Evolutionary conservation across 1,140 invertebrate genomes (phyloP).

Genomic region (Scaptomyza hsui): DNA sequence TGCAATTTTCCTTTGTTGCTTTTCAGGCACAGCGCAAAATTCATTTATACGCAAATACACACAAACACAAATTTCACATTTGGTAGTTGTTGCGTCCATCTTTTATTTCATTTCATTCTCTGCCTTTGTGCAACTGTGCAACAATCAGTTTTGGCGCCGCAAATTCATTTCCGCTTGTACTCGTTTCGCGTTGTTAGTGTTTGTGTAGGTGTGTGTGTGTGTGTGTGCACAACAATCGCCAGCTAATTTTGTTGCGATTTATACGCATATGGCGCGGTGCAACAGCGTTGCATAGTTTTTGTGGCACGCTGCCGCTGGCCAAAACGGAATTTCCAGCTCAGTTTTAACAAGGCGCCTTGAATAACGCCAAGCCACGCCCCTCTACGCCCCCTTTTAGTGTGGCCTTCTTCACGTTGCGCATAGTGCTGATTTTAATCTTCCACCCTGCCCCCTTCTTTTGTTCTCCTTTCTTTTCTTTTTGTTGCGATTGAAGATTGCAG

Average conservation of each 20-base stretch:
- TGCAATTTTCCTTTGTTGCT: constrained; percentile 46
- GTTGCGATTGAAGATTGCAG: constrained; percentile 45
- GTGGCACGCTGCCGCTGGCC: constrained; percentile 13
- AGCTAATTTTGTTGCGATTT: constrained; percentile 66
- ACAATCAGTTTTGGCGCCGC: constrained; percentile 78
- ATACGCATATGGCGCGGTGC: constrained; percentile 30
- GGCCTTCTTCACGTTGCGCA: background rate
- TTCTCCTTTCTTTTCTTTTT: background rate
- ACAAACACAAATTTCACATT: background rate
- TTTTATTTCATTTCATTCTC: constrained; percentile 57
- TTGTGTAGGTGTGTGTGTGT: constrained; percentile 13
- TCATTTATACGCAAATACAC: constrained; percentile 31
- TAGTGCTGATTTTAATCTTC: constrained; percentile 42
- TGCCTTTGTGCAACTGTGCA: constrained; percentile 71
- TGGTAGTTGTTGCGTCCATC: constrained; percentile 34
- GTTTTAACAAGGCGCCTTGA: constrained; percentile 35
- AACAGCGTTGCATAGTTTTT: constrained; percentile 42
- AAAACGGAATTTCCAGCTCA: constrained; percentile 55
- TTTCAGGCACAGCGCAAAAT: constrained; percentile 39
- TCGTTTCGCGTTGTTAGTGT: constrained; percentile 30
- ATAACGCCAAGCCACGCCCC: background rate
- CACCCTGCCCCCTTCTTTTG: background rate
- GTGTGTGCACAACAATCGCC: constrained; percentile 48
- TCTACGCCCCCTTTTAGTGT: background rate
- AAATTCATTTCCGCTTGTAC: constrained; percentile 75